These are phyloP conservation scores for Burhinus oedicnemus DNA, from an alignment of 2,113 vertebrate species.

Conservation along the genomic window DNA sequence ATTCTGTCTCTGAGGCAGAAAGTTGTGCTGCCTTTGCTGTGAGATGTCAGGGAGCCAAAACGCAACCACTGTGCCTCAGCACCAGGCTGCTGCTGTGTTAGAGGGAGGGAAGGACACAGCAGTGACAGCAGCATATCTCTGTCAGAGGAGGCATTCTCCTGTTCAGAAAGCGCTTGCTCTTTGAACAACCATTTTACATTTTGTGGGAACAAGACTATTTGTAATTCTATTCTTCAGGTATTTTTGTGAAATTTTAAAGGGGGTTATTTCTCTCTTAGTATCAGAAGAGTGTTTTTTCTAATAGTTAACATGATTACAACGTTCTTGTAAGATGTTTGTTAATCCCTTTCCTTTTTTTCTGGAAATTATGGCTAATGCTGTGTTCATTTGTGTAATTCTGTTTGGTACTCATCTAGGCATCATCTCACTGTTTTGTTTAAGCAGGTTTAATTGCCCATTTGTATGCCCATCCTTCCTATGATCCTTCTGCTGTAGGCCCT, in stretches of 20 bases:
- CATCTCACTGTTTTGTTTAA: conserved; percentile 83
- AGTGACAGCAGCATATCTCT: not conserved
- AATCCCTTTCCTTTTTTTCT: not conserved
- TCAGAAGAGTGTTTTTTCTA: not conserved
- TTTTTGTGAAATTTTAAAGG: not conserved
- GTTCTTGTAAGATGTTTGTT: conserved; percentile 1
- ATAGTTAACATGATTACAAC: not conserved
- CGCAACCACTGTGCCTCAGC: not conserved
- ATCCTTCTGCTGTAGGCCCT: conserved; percentile 94
- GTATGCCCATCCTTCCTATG: conserved; percentile 91
- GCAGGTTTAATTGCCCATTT: conserved; percentile 93
- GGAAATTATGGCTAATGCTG: conserved; percentile 60
- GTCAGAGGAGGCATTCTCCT: not conserved
- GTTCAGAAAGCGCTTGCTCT: not conserved
- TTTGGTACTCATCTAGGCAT: conserved; percentile 73
- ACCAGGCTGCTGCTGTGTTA: not conserved
- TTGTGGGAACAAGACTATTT: not conserved
- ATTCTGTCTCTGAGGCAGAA: not conserved
- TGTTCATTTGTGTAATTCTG: conserved; percentile 35
- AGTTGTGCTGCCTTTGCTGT: not conserved
- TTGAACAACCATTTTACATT: not conserved
- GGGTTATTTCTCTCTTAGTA: not conserved
- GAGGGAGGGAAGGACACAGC: not conserved
- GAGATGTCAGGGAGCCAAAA: not conserved
- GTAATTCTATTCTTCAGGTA: not conserved